Percentiles rank a stretch among this genome's conserved stretches.
These are phyloP conservation scores for Tolmerus cingulatus DNA, from an alignment of 2,888 invertebrate genomes.

Conservation along the genomic window DNA sequence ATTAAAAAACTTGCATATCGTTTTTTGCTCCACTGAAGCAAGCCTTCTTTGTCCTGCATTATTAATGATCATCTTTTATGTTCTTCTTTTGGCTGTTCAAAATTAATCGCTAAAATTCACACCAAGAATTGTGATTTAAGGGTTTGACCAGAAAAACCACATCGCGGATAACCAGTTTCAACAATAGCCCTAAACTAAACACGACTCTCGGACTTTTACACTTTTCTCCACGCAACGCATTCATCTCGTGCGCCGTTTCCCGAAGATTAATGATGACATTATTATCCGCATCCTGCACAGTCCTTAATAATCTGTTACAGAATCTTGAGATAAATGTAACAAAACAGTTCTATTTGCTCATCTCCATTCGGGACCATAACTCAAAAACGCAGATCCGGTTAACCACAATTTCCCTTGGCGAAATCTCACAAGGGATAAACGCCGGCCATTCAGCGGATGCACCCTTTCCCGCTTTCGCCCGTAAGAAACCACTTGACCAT, in stretches of 20 bases:
- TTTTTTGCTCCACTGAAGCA: not conserved
- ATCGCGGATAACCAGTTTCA: slow-evolving; percentile 5
- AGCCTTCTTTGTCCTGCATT: not conserved
- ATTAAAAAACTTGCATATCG: not conserved
- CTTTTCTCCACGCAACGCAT: not conserved
- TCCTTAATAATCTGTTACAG: slow-evolving; percentile 42
- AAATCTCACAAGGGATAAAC: not conserved
- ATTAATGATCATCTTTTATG: not conserved
- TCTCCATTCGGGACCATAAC: slow-evolving; percentile 37
- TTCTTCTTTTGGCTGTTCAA: not conserved
- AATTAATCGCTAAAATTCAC: not conserved
- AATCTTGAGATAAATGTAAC: slow-evolving; percentile 36
- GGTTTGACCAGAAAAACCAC: slow-evolving; percentile 7
- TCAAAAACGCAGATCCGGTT: slow-evolving; percentile 40
- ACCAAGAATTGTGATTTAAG: not conserved
- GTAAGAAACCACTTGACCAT: slow-evolving; percentile 42
- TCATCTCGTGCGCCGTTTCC: not conserved
- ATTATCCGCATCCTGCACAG: slow-evolving; percentile 28
- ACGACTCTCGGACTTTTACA: not conserved
- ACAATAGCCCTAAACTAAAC: not conserved
- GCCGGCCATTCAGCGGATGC: slow-evolving; percentile 12
- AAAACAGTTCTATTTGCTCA: slow-evolving; percentile 35
- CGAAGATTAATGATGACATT: slow-evolving; percentile 41
- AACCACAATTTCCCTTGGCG: slow-evolving; percentile 32
- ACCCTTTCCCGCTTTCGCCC: slow-evolving; percentile 16